Evolutionary conservation across 1,140 invertebrate species (phyloP).

Genomic region (Hyles vespertilio): DNA sequence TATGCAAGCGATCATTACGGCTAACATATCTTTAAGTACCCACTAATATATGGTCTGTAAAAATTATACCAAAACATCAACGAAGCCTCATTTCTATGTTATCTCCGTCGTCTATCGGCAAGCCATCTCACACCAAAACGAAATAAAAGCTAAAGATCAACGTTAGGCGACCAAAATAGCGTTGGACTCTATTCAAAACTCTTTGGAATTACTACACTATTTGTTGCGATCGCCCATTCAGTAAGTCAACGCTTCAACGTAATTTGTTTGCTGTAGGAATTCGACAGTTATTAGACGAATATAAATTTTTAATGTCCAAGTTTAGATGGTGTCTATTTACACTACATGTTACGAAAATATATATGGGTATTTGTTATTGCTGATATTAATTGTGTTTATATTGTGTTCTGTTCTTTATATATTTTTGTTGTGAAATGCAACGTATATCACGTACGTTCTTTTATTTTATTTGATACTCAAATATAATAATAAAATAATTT

Average conservation of each 20-base stretch:
- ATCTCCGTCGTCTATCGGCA: slow-evolving; percentile 33
- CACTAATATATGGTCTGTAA: no score
- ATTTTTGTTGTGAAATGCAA: neutral
- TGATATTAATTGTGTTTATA: slow-evolving; percentile 16
- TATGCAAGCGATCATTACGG: no score
- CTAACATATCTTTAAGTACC: no score
- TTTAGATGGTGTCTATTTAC: slow-evolving; percentile 30
- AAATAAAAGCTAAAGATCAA: slow-evolving; percentile 61
- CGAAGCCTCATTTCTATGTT: neutral
- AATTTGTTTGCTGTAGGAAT: slow-evolving; percentile 50
- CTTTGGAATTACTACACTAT: slow-evolving; percentile 69
- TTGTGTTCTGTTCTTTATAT: neutral
- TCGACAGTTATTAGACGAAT: slow-evolving; percentile 43
- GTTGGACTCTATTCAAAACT: slow-evolving; percentile 72
- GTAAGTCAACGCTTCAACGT: slow-evolving; percentile 58
- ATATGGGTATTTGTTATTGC: slow-evolving; percentile 32
- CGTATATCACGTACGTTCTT: neutral
- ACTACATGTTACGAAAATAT: slow-evolving; percentile 26
- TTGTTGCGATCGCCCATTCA: slow-evolving; percentile 67
- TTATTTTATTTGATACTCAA: no score
- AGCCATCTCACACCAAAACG: slow-evolving; percentile 48
- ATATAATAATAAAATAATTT: no score
- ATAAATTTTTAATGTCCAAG: slow-evolving; percentile 38
- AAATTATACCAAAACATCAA: slow-evolving; percentile 1
- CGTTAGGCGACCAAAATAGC: slow-evolving; percentile 65